Evolutionary conservation across 2,888 invertebrate genomes (phyloP), one percentile per base, ranked within the genome.

Genomic region (Drosophila melanocephala): DNA sequence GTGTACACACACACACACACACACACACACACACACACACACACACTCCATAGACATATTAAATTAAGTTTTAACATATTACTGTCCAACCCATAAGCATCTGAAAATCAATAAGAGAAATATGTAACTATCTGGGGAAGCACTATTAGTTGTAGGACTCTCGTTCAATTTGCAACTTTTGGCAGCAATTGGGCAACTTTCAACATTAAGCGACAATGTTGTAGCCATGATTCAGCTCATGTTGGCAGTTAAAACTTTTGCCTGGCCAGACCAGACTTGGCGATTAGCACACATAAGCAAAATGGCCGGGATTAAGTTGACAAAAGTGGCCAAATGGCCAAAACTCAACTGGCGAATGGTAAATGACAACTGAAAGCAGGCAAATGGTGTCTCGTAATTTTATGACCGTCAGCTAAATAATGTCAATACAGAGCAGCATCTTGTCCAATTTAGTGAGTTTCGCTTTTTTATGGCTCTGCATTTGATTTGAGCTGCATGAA

Each of bases 241-340:
- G 52, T n/a, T 60, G 37, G 51, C 63, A 42, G 61, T 67, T 75
- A 78, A 68, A 84, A 81, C 47, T 79, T 79, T 78, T 30, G 42
- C 62, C 12, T n/a, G 47, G 33, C 10, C 22, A 30, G 19, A 19
- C 10, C 37, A 65, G 64, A 59, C 37, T 64, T 60, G 22, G 47
- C 58, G 72, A 60, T 68, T 72, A 81, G 65, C 68, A 68, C 71
- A 42, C 79, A 81, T 73, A 79, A 72, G 79, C 71, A 68, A 35
- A 35, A 77, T 65, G 64, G 62, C 37, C 61, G 9, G n/a, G 14
- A 37, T 4, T 16, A 10, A 33, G 37, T 44, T 39, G 62, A n/a
- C 28, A 53, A 50, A 51, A 26, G 37, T 37, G 37, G 7, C 6
- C 16, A 7, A 37, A 37, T 47, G 39, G 26, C 50, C 50, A 44